Percentiles rank a stretch among this genome's conserved stretches.
These are phyloP conservation scores for Odocoileus hemionus DNA, from an alignment of 2,113 vertebrate species.

Conservation along the genomic window DNA sequence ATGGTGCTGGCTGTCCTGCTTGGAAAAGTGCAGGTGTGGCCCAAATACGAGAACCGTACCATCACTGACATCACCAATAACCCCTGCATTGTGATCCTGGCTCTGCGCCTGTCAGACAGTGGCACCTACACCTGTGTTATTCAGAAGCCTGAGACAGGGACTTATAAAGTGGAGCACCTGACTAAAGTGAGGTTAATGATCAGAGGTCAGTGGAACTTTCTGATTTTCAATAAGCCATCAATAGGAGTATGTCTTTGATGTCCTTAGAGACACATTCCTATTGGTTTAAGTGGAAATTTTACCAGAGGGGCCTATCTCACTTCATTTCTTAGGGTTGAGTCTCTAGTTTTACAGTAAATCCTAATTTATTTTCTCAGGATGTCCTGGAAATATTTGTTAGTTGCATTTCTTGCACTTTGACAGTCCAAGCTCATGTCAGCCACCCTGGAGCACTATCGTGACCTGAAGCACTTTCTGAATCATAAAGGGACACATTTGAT, in stretches of 20 bases:
- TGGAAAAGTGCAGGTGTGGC: background rate
- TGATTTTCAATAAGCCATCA: background rate
- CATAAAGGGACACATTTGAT: background rate
- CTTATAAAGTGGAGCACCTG: background rate
- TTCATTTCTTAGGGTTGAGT: background rate
- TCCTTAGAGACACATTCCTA: background rate
- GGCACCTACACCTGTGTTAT: conserved; percentile 75
- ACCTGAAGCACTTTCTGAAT: background rate
- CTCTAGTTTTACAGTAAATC: background rate
- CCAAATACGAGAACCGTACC: conserved; percentile 59
- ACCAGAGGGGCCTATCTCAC: background rate
- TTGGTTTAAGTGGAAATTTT: background rate
- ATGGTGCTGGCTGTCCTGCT: conserved; percentile 50
- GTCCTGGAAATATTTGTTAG: background rate
- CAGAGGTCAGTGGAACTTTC: conserved; percentile 73
- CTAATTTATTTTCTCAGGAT: background rate
- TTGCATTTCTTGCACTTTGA: background rate
- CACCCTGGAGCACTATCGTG: background rate
- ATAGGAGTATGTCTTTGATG: background rate
- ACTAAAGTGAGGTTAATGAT: conserved; percentile 33
- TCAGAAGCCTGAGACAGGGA: background rate
- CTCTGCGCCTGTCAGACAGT: conserved; percentile 59
- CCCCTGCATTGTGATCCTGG: conserved; percentile 69
- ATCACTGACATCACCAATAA: conserved; percentile 40
- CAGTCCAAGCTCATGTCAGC: background rate